Evolutionary conservation across 2,113 vertebrate species (phyloP).

Genomic region (Gasterosteus nipponicus): DNA sequence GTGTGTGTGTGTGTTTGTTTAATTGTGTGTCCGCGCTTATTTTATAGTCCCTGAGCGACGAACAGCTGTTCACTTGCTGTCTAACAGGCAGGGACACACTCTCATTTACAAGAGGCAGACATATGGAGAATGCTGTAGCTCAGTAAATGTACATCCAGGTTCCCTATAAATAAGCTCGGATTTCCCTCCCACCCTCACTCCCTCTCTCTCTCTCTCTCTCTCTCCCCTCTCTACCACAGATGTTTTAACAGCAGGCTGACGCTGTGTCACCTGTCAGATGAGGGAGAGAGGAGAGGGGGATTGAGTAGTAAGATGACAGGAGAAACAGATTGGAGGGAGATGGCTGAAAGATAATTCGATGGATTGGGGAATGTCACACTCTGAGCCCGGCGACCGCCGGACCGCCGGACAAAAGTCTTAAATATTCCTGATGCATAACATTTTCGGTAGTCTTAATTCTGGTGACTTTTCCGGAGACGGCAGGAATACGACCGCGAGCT

Average conservation of each 20-base stretch:
- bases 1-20: slow-evolving; percentile 5
- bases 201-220: not conserved
- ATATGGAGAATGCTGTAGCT: slow-evolving; percentile 61
- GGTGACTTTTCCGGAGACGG: slow-evolving; percentile 3
- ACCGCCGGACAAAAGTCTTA: slow-evolving; percentile 16
- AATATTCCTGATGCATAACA: slow-evolving; percentile 11
- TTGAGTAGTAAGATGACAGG: slow-evolving; percentile 50
- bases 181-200: slow-evolving; percentile 3
- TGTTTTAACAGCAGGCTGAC: slow-evolving; percentile 75
- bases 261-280: slow-evolving; percentile 55
- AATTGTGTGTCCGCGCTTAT: slow-evolving; percentile 19
- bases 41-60: slow-evolving; percentile 54
- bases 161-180: slow-evolving; percentile 58
- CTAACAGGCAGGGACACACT: slow-evolving; percentile 53
- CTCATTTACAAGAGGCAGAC: slow-evolving; percentile 65
- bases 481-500: slow-evolving; percentile 1
- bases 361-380: not conserved
- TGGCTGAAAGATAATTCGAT: slow-evolving; percentile 18
- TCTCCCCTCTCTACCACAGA: slow-evolving; percentile 58
- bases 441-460: slow-evolving; percentile 6
- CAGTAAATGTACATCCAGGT: slow-evolving; percentile 56
- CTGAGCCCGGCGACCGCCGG: slow-evolving; percentile 3
- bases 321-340: slow-evolving; percentile 51
- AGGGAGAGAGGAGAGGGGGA: slow-evolving; percentile 34
- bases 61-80: slow-evolving; percentile 67